Percentiles rank a stretch among this genome's conserved stretches.
These are phyloP conservation scores for Lagorchestes hirsutus DNA, from an alignment of 2,797 vertebrate genomes.

Conservation along the genomic window DNA sequence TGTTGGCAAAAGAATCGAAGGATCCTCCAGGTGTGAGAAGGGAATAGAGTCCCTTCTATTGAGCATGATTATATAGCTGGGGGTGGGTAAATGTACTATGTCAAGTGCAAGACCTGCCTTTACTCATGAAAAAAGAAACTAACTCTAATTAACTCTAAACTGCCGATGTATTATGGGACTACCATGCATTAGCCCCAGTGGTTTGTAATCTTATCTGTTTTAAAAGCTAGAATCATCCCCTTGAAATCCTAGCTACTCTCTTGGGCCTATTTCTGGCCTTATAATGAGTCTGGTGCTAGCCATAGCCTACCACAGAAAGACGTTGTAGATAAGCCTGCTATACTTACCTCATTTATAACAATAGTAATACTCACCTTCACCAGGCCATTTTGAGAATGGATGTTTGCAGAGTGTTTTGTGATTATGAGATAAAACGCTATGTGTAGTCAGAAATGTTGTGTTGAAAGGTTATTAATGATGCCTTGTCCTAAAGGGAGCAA, in stretches of 20 bases:
- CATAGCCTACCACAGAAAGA: not conserved
- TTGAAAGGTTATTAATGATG: constrained; percentile 50
- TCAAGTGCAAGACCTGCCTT: not conserved
- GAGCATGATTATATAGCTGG: not conserved
- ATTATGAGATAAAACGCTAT: constrained; percentile 48
- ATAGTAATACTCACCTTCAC: constrained; percentile 49
- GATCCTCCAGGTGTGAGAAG: not conserved
- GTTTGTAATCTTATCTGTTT: not conserved
- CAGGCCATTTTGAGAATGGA: not conserved
- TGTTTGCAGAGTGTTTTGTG: constrained; percentile 32
- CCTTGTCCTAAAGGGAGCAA: constrained; percentile 7
- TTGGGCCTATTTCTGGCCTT: not conserved
- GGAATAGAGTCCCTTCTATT: not conserved
- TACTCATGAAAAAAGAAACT: not conserved
- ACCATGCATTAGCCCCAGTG: not conserved
- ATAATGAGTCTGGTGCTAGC: not conserved
- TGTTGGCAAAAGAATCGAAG: not conserved
- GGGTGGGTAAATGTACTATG: not conserved
- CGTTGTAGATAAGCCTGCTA: not conserved
- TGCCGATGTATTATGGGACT: not conserved
- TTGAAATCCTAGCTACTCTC: not conserved
- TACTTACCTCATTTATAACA: constrained; percentile 43
- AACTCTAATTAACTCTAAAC: not conserved
- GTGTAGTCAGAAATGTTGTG: constrained; percentile 25
- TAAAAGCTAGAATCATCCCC: not conserved